Base-by-base conservation (phyloP, 64 coral and sea anemone species). In the Hydrozoanthus tunicans region DNA sequence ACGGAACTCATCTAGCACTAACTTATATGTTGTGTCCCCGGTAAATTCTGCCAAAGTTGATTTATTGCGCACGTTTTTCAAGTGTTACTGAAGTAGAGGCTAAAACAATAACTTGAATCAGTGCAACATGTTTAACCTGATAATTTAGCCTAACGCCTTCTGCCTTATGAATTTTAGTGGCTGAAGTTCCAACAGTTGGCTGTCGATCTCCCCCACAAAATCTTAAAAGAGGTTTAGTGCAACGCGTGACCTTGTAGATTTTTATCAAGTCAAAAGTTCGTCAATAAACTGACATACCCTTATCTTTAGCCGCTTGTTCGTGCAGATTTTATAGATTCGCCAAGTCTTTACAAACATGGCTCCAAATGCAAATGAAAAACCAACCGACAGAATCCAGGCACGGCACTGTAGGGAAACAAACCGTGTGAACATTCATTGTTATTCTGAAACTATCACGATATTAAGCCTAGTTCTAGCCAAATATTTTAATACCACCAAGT, bases 241-340 rank as follows among this genome's bases (percentile, higher is more conserved):
- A 7, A 9, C 0, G 32, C 62, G 12, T n/a, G 54, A 14, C 51
- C 6, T 32, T 86, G 5, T 67, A 20, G 0, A 13, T 15, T 23
- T 66, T 52, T 23, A 15, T 13, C 17, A 52, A 77, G 10, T 62
- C 13, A 43, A 78, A 56, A 63, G 43, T 43, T 27, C 9, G 67
- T 9, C 20, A 89, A 26, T 51, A 56, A 32, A 64, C 12, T 65
- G 64, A 68, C 94, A 14, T 73, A 96, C 91, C 88, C 92, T 96
- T 7, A 93, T 70, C 17, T 89, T 73, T 5, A 93, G 77, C 57
- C 86, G 66, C 66, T 96, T 96, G 84, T 96, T 96, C 3, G 94
- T 96, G 64, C 91, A 96, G 61, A 96, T 96, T 70, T 93, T 96
- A 80, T 96, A 96, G 10, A 96, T 93, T 96, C 94, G 20, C 94